Evolutionary conservation across 2,113 vertebrate species (phyloP).

Genomic region (Xenopus borealis): DNA sequence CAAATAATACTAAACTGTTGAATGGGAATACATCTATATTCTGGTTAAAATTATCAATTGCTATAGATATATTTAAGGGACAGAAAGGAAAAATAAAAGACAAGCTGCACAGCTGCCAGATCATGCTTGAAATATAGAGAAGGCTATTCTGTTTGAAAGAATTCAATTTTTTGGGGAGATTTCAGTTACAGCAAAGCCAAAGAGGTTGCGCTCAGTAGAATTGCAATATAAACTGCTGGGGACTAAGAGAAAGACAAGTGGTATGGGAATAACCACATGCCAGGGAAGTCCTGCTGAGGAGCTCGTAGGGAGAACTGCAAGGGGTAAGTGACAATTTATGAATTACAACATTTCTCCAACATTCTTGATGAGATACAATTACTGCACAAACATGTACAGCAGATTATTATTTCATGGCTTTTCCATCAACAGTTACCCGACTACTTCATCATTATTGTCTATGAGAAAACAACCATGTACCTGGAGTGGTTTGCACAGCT

Average conservation of each 20-base stretch:
- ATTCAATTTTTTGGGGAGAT: too few relatives aligned
- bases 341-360: slow-evolving; percentile 45
- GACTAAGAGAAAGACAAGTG: neutral
- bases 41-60: too few relatives aligned
- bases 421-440: slow-evolving; percentile 33
- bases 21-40: too few relatives aligned
- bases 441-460: slow-evolving; percentile 27
- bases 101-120: too few relatives aligned
- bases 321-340: slow-evolving; percentile 42
- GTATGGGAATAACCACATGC: neutral
- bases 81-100: too few relatives aligned
- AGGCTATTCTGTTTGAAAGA: too few relatives aligned
- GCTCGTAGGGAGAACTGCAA: slow-evolving; percentile 20
- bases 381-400: slow-evolving; percentile 33
- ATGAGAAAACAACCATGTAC: slow-evolving; percentile 45
- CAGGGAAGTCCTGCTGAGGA: slow-evolving; percentile 25
- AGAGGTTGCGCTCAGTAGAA: neutral
- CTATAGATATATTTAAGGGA: too few relatives aligned
- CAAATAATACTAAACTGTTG: too few relatives aligned
- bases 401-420: slow-evolving; percentile 39
- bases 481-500: slow-evolving; percentile 37
- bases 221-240: neutral
- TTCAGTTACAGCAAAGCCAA: too few relatives aligned
- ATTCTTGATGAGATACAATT: slow-evolving; percentile 46
- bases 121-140: too few relatives aligned